These are phyloP conservation scores for Sebastes aleutianus DNA, from an alignment of 2,797 vertebrate species.

Conservation along the genomic window DNA sequence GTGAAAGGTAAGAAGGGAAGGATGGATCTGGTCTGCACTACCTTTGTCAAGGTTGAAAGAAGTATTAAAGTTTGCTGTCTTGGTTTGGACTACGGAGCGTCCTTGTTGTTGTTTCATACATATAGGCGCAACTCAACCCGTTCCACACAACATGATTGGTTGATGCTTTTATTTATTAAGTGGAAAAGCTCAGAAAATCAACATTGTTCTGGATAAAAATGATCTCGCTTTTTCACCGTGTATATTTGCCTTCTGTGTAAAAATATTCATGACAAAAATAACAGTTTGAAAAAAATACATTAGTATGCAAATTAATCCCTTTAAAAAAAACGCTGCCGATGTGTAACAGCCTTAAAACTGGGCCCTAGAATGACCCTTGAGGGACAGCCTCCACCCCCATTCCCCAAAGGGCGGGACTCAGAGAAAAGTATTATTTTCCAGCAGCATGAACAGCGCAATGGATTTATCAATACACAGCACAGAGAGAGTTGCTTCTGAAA, in stretches of 20 bases:
- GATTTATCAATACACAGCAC: no score
- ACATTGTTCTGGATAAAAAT: no score
- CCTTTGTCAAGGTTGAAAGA: no score
- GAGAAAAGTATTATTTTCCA: neutral
- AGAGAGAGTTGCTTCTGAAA: no score
- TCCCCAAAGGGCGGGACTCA: neutral
- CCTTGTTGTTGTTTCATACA: neutral
- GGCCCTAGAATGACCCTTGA: neutral
- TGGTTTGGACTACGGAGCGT: neutral
- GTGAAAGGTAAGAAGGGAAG: neutral
- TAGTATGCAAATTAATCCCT: neutral
- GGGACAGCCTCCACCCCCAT: rapidly evolving
- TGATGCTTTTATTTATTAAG: no score
- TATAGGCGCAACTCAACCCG: neutral
- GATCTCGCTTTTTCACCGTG: no score
- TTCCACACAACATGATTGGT: no score
- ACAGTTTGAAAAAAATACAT: neutral
- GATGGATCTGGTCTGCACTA: neutral
- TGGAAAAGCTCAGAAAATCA: no score
- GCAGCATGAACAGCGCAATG: no score
- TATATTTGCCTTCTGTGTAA: neutral
- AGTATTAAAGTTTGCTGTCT: no score
- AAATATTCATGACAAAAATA: neutral
- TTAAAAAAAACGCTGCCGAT: neutral
- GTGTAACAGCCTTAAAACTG: neutral